Evolutionary conservation across 1,140 invertebrate species (phyloP), one percentile per base, ranked within the genome.

Genomic region (Callitettix versicolor): DNA sequence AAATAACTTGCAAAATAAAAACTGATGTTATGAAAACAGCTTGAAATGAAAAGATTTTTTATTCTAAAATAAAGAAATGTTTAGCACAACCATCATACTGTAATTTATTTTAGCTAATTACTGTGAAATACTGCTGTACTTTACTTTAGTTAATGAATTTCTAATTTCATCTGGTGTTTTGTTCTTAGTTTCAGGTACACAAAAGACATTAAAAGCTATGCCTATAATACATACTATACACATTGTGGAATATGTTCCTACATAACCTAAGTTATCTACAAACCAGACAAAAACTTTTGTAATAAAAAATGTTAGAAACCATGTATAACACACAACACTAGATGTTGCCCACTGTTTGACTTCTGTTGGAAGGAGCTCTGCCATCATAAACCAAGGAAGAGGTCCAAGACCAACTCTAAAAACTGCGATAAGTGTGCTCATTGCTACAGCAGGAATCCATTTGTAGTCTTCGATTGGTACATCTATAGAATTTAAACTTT

Each of bases 111-210:
- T n/a, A n/a, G n/a, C n/a, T n/a, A n/a, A n/a, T n/a, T 3, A 30
- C 26, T 30, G 26, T 30, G 26, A 30, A 30, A 30, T 30, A 30
- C 26, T 30, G 9, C 26, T 9, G 26, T 30, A 30, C 26, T 30
- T 30, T 3, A 30, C 26, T 30, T 30, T 30, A 30, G 9, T 30
- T 9, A 51, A 14, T 18, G 42, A 40, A 30, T 36, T n/a, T 65
- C 87, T 85, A 62, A 96, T 92, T 68, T 93, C 82, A 43, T 88
- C 80, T 12, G 85, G 71, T 20, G 76, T 84, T 68, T 88, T 91
- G 1, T 92, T 91, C 67, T 91, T 93, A 0, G 92, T 97, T 75
- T 97, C 94, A 0, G 90, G 89, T n/a, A 97, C 76, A 24, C 84
- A 69, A 33, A 86, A 73, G 36, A 78, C 79, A 14, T 86, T 79